These are phyloP conservation scores for Pantelozetes paolii DNA, from an alignment of 2,888 invertebrate species.

Conservation along the genomic window DNA sequence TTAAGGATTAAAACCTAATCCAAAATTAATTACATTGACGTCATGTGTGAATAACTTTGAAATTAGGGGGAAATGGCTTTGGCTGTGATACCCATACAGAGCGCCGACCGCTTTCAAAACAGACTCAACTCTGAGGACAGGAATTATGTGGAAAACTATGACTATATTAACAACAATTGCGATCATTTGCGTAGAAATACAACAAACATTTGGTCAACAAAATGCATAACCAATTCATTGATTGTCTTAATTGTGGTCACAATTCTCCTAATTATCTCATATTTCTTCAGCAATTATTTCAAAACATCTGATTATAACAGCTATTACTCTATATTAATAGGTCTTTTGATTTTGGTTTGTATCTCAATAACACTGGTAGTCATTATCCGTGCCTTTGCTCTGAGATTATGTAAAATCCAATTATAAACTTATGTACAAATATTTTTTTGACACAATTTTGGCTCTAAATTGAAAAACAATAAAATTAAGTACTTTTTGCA, in stretches of 20 bases:
- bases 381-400: not conserved
- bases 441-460: no score
- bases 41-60: not conserved
- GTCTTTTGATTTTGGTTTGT: not conserved
- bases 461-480: no score
- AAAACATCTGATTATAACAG: not conserved
- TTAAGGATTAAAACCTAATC: no score
- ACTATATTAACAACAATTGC: not conserved
- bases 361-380: not conserved
- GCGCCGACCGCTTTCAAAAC: not conserved
- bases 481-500: no score
- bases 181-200: not conserved
- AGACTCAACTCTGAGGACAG: constrained; percentile 4
- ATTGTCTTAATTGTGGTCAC: not conserved
- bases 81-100: not conserved
- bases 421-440: no score
- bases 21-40: no score
- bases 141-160: not conserved
- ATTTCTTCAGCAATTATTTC: constrained; percentile 1
- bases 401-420: not conserved
- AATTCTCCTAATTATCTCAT: not conserved
- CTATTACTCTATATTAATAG: not conserved
- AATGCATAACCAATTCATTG: not conserved
- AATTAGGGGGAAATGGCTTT: not conserved
- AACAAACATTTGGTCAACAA: not conserved